Evolutionary conservation across 2,888 invertebrate genomes (phyloP), one percentile per base, ranked within the genome.

Genomic region (Frankliniella fusca): DNA sequence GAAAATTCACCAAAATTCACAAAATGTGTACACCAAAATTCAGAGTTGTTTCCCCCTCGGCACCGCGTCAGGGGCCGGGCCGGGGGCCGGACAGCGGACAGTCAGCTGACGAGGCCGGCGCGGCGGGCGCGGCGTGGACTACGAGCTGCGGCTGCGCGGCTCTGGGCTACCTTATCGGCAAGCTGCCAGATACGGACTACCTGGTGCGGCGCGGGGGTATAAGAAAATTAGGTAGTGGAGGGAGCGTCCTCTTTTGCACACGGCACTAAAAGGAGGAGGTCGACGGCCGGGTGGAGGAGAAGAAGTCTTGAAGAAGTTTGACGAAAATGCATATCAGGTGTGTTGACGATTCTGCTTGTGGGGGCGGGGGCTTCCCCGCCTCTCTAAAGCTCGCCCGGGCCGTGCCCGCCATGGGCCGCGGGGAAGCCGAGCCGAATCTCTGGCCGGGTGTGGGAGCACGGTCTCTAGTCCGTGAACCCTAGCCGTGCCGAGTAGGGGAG

Each of bases 181-280:
- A 38, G 38, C 38, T 2, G 38, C 38, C 38, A 27, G 70, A 76
- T 76, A 76, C 70, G 23, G 70, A 12, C 70, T 12, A 11, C 12
- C 12, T 27, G 9, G 38, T 38, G 38, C 38, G 38, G 38, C 38
- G 38, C 38, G 23, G 70, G 70, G 27, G 23, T 76, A 76, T 76
- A 76, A 76, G 70, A 76, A 76, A 76, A 76, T 12, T 27, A 27
- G 23, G 23, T 23, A 27, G 27, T 12, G 27, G 70, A 76, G 70
- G 27, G 27, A 23, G 70, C 70, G 9, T 23, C 27, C 70, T 76
- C 70, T 76, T 38, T 27, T 76, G 70, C 70, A 76, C 70, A 76
- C 70, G 70, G 70, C 70, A 76, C 70, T 27, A 76, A 76, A 76
- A 27, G 70, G 27, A 23, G 70, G 70, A 76, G 70, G 70, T 76